Conservation (phyloP, 1,140 invertebrate species). For the Drosophila novamexicana region DNA sequence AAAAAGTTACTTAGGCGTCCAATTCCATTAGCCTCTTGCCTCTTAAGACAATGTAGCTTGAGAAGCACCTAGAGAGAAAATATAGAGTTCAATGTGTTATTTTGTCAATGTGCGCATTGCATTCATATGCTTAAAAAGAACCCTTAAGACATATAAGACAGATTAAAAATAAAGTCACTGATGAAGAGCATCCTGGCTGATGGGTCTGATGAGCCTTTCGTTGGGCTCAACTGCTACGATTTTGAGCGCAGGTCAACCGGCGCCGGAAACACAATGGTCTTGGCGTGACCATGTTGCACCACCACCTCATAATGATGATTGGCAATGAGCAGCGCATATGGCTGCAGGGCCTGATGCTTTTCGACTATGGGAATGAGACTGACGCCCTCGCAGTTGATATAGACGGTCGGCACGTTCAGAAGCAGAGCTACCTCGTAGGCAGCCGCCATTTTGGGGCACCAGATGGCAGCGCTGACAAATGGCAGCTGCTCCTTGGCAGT, state of each 20-base stretch:
- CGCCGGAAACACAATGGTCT: slow-evolving; percentile 51
- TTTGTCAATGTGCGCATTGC: no score
- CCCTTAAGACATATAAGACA: no score
- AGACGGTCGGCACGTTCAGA: slow-evolving; percentile 24
- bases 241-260: background rate
- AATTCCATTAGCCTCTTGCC: no score
- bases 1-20: no score
- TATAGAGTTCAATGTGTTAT: no score
- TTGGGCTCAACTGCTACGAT: background rate
- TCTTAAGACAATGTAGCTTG: no score
- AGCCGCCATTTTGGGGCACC: slow-evolving; percentile 50
- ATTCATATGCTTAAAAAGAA: no score
- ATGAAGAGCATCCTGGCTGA: background rate
- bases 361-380: slow-evolving; percentile 26
- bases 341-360: background rate
- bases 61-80: no score
- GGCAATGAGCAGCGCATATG: slow-evolving; percentile 34
- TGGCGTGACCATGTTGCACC: background rate
- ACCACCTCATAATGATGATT: slow-evolving; percentile 53
- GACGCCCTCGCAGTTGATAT: slow-evolving; percentile 48
- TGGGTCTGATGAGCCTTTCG: no score
- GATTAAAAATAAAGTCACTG: background rate
- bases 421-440: slow-evolving; percentile 54
- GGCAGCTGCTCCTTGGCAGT: slow-evolving; percentile 34
- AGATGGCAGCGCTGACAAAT: slow-evolving; percentile 45